Evolutionary conservation across 2,797 vertebrate genomes (phyloP).

Genomic region (Siniperca obscura): DNA sequence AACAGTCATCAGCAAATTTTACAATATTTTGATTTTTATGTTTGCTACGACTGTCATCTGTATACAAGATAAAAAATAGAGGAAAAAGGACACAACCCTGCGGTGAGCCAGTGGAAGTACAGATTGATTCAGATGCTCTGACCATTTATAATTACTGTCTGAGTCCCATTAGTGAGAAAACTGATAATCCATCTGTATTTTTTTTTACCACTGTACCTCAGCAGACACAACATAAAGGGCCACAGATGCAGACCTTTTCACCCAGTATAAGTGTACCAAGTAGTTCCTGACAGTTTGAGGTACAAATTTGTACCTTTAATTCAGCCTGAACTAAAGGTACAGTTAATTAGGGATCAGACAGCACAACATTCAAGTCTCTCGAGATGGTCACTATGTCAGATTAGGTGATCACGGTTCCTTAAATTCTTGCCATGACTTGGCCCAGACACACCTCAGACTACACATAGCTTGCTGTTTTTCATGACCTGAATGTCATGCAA

Average conservation of each 20-base stretch:
- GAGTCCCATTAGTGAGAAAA: too few relatives aligned
- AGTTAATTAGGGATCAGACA: neutral
- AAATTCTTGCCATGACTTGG: neutral
- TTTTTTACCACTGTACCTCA: neutral
- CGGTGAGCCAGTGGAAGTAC: too few relatives aligned
- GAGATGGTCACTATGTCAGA: neutral
- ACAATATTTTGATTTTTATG: too few relatives aligned
- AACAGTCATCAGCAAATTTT: too few relatives aligned
- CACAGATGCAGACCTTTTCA: neutral
- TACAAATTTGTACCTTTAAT: neutral
- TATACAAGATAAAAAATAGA: too few relatives aligned
- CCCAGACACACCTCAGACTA: neutral
- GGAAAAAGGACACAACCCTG: too few relatives aligned
- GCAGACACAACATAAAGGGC: neutral
- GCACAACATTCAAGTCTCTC: neutral
- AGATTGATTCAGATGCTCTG: too few relatives aligned
- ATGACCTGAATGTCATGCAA: neutral
- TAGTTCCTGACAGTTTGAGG: neutral
- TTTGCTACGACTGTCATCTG: too few relatives aligned
- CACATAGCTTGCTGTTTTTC: neutral
- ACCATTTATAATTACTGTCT: too few relatives aligned
- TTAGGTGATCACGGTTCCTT: neutral
- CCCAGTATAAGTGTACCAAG: neutral
- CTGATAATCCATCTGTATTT: neutral
- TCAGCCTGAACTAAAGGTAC: neutral